A percentile compares a stretch with the other conserved stretches of the same genome.
Evolutionary conservation across 1,140 invertebrate genomes (phyloP).

Genomic region (Drosophila suzukii): DNA sequence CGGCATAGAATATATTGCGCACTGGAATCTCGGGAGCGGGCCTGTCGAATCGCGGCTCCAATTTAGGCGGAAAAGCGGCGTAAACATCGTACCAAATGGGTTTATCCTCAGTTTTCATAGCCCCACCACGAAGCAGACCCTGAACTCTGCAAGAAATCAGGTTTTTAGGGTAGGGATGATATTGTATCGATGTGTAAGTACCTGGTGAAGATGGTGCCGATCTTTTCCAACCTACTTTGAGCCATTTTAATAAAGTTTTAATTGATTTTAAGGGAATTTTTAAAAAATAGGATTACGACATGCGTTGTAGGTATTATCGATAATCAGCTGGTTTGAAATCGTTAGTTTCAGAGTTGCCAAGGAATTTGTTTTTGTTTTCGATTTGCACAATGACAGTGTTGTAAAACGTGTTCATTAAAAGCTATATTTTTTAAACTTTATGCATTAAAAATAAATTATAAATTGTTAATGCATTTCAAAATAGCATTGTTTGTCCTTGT

Average conservation of each 20-base stretch:
- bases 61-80: conserved; percentile 92
- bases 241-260: conserved; percentile 85
- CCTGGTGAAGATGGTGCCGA: conserved; percentile 90
- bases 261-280: conserved; percentile 32
- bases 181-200: conserved; percentile 50
- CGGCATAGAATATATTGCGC: conserved; percentile 91
- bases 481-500: no score
- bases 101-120: conserved; percentile 90
- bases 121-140: conserved; percentile 90
- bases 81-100: conserved; percentile 97
- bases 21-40: conserved; percentile 86
- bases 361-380: not conserved
- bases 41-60: conserved; percentile 90
- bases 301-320: conserved; percentile 19
- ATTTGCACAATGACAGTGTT: no score
- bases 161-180: not conserved
- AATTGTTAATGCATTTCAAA: no score
- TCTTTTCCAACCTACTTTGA: conserved; percentile 88
- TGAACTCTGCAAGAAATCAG: conserved; percentile 87
- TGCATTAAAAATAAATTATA: no score
- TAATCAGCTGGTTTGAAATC: not conserved
- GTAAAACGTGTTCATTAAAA: no score
- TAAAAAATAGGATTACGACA: conserved; percentile 59
- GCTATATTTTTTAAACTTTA: no score
- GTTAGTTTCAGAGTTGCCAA: not conserved